Evolutionary conservation across 2,797 vertebrate species (phyloP).

Genomic region (Enteromius viviparus): DNA sequence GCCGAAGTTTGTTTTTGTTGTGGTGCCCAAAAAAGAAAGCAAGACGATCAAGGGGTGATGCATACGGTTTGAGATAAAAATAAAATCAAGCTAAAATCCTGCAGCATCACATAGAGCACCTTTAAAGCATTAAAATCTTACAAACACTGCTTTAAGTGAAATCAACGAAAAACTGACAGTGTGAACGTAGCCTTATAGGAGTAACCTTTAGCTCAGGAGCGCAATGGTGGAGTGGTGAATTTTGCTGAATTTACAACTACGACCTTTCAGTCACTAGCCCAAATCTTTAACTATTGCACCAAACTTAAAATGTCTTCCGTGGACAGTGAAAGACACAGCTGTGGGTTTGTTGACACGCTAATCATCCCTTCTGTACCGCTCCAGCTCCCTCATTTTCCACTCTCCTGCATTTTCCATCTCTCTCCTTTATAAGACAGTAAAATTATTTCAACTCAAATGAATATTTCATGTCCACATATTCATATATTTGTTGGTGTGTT

Average conservation of each 20-base stretch:
- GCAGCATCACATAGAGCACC: too few species aligned
- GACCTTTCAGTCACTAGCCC: background rate
- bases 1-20: too few species aligned
- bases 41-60: too few species aligned
- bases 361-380: background rate
- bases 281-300: background rate
- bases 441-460: background rate
- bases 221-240: background rate
- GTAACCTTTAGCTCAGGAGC: background rate
- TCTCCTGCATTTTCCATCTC: background rate
- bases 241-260: background rate
- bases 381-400: background rate
- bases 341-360: background rate
- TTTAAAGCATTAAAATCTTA: too few species aligned
- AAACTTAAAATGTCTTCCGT: background rate
- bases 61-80: too few species aligned
- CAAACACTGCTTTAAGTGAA: too few species aligned
- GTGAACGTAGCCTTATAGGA: background rate
- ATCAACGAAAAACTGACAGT: too few species aligned
- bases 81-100: too few species aligned
- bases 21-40: too few species aligned
- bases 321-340: background rate
- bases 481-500: background rate
- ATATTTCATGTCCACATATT: background rate
- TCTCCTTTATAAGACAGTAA: background rate